Conservation (phyloP, 64 coral and sea anemone genomes). For the Cladopsammia gracilis region DNA sequence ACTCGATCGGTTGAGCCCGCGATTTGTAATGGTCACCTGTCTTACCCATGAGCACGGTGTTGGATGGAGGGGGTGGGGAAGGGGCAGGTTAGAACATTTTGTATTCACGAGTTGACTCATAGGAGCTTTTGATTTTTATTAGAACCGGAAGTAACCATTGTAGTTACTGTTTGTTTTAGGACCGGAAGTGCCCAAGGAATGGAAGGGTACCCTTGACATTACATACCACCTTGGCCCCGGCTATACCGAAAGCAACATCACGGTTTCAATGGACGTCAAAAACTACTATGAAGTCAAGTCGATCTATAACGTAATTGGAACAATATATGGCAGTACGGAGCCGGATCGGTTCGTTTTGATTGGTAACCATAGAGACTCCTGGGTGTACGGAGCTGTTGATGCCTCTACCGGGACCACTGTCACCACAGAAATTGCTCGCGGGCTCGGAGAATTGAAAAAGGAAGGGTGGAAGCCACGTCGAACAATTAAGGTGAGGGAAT, state of each 20-base stretch:
- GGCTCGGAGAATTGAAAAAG: slow-evolving; percentile 67
- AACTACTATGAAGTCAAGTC: slow-evolving; percentile 57
- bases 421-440: slow-evolving; percentile 78
- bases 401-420: slow-evolving; percentile 69
- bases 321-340: slow-evolving; percentile 81
- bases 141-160: too few relatives aligned
- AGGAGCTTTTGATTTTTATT: too few relatives aligned
- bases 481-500: slow-evolving; percentile 66
- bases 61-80: too few relatives aligned
- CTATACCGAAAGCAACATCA: slow-evolving; percentile 17
- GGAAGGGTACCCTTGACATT: slow-evolving; percentile 71
- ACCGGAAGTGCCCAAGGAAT: slow-evolving; percentile 35
- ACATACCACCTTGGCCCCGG: slow-evolving; percentile 71
- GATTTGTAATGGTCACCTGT: too few relatives aligned
- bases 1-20: too few relatives aligned
- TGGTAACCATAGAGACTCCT: slow-evolving; percentile 89
- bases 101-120: too few relatives aligned
- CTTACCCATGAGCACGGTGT: too few relatives aligned
- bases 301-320: slow-evolving; percentile 94
- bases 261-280: slow-evolving; percentile 59
- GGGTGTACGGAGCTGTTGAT: slow-evolving; percentile 89
- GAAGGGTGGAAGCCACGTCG: slow-evolving; percentile 89
- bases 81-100: too few relatives aligned
- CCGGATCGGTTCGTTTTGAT: slow-evolving; percentile 88
- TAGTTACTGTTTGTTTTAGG: slow-evolving; percentile 33